Base-by-base conservation (phyloP, 23 tunicate species). In the Ciona savignyi region DNA sequence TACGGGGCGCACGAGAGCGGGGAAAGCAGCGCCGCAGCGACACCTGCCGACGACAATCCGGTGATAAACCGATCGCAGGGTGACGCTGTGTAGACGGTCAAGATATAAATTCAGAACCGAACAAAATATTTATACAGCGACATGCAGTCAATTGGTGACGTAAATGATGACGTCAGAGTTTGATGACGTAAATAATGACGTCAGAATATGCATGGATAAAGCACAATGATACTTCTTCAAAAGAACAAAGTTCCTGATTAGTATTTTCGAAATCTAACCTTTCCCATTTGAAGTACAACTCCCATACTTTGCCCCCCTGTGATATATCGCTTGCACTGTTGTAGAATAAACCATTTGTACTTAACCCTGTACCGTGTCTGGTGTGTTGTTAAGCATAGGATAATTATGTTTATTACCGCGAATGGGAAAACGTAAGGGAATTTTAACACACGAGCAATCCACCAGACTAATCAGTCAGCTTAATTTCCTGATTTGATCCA, bases 1-100 rank as follows among this genome's bases (percentile, higher is more conserved):
- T 88, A 88, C 63, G 96, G 96, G 0, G 64, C 78, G 23, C 66
- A 30, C 4, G 65, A 60, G 21, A 65, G 68, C 27, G 48, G 67
- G 31, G 25, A 4, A 22, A 49, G 23, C 49, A 60, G 29, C 51
- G 34, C 75, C 30, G 74, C 87, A 4, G 63, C 87, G 29, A 51
- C 87, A n/a, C 69, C 75, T 51, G 75, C 34, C 75, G 87, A 66
- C 22, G 74, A 3, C 31, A 23, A 25, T 1, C 25, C 49, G 31
- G 35, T 33, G 22, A 30, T 31, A 27, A 32, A 31, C 4, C 67
- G 6, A 27, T 26, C 34, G 28, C 67, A 78, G n/a, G 83, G 75
- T 21, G 83, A 69, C 83, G 83, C 75, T 25, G 83, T 78, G 25
- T 78, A 33, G 66, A 4, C 56, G 15, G 15, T 42, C 56, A 9